Evolutionary conservation across 2,888 invertebrate genomes (phyloP).

Genomic region (Pteria penguin): DNA sequence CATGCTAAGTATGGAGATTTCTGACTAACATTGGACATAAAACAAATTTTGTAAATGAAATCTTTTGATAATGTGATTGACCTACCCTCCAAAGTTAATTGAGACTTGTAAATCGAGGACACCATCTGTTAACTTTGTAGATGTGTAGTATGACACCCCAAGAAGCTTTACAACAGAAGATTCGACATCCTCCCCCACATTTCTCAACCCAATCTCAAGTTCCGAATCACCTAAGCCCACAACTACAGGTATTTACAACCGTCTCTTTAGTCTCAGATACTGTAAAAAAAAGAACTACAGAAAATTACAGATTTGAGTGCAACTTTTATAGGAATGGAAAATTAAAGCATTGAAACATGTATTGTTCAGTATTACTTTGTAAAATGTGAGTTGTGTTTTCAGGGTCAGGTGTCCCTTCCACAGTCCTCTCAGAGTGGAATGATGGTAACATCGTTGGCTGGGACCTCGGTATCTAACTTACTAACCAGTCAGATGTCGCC

Average conservation of each 20-base stretch:
- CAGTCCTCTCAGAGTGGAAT: slow-evolving; percentile 10
- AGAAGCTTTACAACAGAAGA: slow-evolving; percentile 28
- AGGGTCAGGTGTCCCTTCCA: background rate
- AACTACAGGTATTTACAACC: background rate
- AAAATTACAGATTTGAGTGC: too few species aligned
- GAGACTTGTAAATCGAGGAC: too few species aligned
- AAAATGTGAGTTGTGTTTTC: too few species aligned
- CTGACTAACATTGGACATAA: too few species aligned
- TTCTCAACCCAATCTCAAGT: background rate
- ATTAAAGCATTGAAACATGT: background rate
- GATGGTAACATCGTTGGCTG: background rate
- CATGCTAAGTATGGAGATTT: too few species aligned
- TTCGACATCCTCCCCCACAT: slow-evolving; percentile 13
- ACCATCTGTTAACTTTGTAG: too few species aligned
- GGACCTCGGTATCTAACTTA: slow-evolving; percentile 9
- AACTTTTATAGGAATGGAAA: too few species aligned
- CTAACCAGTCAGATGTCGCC: slow-evolving; percentile 1
- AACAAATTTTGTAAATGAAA: too few species aligned
- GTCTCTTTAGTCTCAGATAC: too few species aligned
- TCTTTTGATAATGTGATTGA: too few species aligned
- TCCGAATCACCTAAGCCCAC: background rate
- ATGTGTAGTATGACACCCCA: slow-evolving; percentile 49
- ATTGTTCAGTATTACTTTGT: background rate
- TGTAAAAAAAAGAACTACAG: too few species aligned
- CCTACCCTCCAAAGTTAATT: too few species aligned